phyloP scores from a whole-genome alignment of 2,888 invertebrate genomes.

The Melanargia galathea region DNA sequence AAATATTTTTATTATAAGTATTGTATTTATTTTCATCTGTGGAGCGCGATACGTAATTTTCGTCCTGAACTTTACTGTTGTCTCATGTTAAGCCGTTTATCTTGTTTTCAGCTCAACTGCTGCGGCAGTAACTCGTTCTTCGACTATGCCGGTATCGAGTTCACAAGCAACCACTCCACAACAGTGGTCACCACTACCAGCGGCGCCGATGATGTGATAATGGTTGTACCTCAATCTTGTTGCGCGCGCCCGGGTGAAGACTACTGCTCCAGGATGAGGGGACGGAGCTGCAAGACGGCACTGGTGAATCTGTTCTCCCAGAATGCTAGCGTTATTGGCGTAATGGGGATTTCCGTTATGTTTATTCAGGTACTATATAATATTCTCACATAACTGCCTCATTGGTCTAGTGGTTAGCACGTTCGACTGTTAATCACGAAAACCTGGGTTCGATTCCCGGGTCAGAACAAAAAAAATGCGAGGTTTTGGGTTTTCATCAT shows the following conservation, averaged over 20 bases:
- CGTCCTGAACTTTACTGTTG: background rate
- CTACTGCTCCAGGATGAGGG: conserved; percentile 54
- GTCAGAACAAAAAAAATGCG: no score
- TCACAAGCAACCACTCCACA: conserved; percentile 56
- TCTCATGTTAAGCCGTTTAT: background rate
- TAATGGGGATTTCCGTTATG: conserved; percentile 73
- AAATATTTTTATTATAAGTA: no score
- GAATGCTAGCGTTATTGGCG: conserved; percentile 68
- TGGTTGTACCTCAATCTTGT: conserved; percentile 61
- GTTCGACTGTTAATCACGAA: no score
- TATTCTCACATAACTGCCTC: no score
- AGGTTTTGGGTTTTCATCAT: no score
- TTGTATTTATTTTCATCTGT: no score
- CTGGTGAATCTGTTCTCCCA: conserved; percentile 60
- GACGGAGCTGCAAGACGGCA: conserved; percentile 58
- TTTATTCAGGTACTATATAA: conserved; percentile 62
- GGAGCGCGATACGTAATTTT: no score
- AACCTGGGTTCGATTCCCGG: no score
- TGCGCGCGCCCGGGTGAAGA: conserved; percentile 49
- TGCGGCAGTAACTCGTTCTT: conserved; percentile 64
- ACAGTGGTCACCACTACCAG: conserved; percentile 51
- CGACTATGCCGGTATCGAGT: conserved; percentile 62
- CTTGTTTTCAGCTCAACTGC: conserved; percentile 62
- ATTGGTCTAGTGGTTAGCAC: no score
- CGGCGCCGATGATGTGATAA: conserved; percentile 46